These are phyloP conservation scores for Metallyticus violacea DNA, from an alignment of 2,888 invertebrate species.

Conservation along the genomic window DNA sequence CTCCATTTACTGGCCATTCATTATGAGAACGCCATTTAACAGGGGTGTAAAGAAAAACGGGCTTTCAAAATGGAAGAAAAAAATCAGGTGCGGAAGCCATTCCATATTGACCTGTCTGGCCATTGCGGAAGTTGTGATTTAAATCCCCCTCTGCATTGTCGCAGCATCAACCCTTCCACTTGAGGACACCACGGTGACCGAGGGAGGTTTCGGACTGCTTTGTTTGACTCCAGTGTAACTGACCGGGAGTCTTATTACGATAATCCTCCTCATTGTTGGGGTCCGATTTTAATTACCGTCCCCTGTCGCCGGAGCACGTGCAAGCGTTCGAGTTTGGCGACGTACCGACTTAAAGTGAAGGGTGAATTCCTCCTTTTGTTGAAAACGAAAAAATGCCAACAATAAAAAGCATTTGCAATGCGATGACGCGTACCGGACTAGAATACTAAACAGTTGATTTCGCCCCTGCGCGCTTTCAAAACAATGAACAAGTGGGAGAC, in stretches of 20 bases:
- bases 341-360: too few species aligned
- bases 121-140: slow-evolving; percentile 2
- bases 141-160: not conserved
- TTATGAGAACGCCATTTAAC: not conserved
- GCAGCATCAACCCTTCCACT: not conserved
- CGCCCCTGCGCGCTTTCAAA: not conserved
- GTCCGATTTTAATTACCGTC: not conserved
- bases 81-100: slow-evolving; percentile 8
- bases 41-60: not conserved
- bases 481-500: not conserved
- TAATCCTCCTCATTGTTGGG: not conserved
- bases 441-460: not conserved
- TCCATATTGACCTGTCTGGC: not conserved
- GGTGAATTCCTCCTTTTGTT: not conserved
- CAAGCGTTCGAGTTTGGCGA: too few species aligned
- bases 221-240: not conserved
- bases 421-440: not conserved
- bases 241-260: not conserved
- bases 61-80: too few species aligned
- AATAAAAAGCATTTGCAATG: not conserved
- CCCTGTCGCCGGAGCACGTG: not conserved
- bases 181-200: too few species aligned
- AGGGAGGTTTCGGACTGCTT: too few species aligned
- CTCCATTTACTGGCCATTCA: not conserved
- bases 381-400: not conserved